A percentile compares a stretch with the other conserved stretches of the same genome.
phyloP scores from a whole-genome alignment of 2,113 vertebrate genomes.

The Tenebrosternarchus preto region DNA sequence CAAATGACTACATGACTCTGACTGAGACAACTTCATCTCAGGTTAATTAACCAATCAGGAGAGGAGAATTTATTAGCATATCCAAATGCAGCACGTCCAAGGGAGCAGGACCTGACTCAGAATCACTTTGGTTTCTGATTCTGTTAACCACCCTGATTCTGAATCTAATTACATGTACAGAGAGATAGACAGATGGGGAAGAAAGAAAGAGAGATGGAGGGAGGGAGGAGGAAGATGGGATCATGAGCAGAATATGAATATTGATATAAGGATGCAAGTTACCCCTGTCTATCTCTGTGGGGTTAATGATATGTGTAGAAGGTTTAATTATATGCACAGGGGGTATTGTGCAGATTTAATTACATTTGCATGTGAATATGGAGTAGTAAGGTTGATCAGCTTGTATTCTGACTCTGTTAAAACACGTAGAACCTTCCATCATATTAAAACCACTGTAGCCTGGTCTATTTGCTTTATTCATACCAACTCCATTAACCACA shows the following conservation, averaged over 20 bases:
- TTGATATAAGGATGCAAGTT: slow-evolving; percentile 28
- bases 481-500: slow-evolving; percentile 23
- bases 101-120: slow-evolving; percentile 68
- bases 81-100: slow-evolving; percentile 73
- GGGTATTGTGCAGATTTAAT: slow-evolving; percentile 46
- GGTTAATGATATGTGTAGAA: slow-evolving; percentile 44
- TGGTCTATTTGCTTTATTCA: slow-evolving; percentile 26
- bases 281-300: slow-evolving; percentile 32
- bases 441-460: slow-evolving; percentile 24
- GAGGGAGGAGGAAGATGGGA: neutral
- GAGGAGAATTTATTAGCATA: slow-evolving; percentile 77
- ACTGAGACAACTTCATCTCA: slow-evolving; percentile 68
- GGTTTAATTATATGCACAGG: slow-evolving; percentile 4
- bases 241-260: slow-evolving; percentile 28
- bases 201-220: neutral
- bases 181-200: slow-evolving; percentile 10
- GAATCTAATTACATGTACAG: slow-evolving; percentile 69
- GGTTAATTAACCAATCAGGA: slow-evolving; percentile 80
- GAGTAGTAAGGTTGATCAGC: slow-evolving; percentile 31
- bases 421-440: slow-evolving; percentile 35
- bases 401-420: slow-evolving; percentile 38
- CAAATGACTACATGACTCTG: slow-evolving; percentile 64
- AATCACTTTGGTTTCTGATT: slow-evolving; percentile 74
- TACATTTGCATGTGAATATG: slow-evolving; percentile 54
- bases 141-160: slow-evolving; percentile 73